phyloP scores from a whole-genome alignment of 2,113 vertebrate genomes.

The Pipa parva region DNA sequence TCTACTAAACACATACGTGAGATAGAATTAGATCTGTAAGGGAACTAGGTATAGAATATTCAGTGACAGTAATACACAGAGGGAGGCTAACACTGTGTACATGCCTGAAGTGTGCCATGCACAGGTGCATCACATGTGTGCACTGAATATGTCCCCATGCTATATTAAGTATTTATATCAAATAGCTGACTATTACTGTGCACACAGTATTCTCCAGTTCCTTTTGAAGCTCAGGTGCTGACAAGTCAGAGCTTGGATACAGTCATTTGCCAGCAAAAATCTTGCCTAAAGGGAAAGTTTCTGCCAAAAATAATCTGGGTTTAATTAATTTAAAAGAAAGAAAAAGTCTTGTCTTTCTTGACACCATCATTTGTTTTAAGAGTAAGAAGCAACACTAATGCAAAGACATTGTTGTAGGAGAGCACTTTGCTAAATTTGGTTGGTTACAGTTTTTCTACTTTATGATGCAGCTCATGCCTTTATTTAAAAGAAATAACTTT shows the following conservation, averaged over 20 bases:
- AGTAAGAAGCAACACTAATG: neutral
- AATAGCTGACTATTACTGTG: neutral
- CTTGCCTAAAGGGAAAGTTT: neutral
- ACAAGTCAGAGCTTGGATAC: neutral
- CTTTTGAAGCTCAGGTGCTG: neutral
- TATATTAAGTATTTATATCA: too few relatives aligned
- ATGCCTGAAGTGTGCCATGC: neutral
- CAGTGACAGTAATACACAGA: too few relatives aligned
- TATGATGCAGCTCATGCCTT: too few relatives aligned
- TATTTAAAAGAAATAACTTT: too few relatives aligned
- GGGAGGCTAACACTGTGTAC: too few relatives aligned
- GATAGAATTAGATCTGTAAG: too few relatives aligned
- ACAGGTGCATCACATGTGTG: neutral
- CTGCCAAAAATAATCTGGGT: neutral
- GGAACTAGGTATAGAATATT: too few relatives aligned
- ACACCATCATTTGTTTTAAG: neutral
- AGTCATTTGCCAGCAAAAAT: neutral
- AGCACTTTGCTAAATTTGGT: neutral
- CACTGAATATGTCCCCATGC: too few relatives aligned
- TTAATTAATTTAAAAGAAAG: neutral
- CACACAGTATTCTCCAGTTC: too few relatives aligned
- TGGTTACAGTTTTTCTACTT: too few relatives aligned
- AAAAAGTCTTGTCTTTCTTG: neutral
- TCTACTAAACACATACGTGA: too few relatives aligned
- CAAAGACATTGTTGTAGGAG: neutral